phyloP scores from a whole-genome alignment of 2,113 vertebrate species.

The Coregonus clupeaformis region DNA sequence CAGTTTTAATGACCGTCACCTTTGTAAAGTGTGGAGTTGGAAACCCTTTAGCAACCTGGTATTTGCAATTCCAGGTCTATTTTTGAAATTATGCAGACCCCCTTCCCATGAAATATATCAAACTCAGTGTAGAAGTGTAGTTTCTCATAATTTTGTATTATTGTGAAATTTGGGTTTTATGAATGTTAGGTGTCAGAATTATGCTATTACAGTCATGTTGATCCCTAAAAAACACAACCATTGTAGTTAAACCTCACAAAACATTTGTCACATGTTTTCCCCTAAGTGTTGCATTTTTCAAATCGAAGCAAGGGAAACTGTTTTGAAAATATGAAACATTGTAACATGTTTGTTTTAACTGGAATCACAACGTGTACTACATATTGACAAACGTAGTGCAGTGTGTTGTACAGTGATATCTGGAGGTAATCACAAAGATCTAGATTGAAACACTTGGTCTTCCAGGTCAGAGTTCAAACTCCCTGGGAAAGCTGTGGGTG shows the following conservation, averaged over 20 bases:
- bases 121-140: neutral
- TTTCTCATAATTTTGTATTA: neutral
- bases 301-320: too few species aligned
- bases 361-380: constrained; percentile 16
- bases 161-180: neutral
- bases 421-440: constrained; percentile 46
- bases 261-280: too few species aligned
- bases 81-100: too few species aligned
- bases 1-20: constrained; percentile 56
- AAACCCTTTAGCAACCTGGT: constrained; percentile 47
- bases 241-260: neutral
- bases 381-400: neutral
- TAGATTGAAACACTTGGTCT: constrained; percentile 55
- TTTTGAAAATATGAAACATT: too few species aligned
- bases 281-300: too few species aligned
- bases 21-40: constrained; percentile 48
- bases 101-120: neutral
- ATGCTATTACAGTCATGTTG: neutral
- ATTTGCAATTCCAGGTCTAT: constrained; percentile 20
- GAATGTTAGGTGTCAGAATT: neutral
- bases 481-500: constrained; percentile 77
- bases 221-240: too few species aligned
- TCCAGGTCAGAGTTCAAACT: constrained; percentile 69
- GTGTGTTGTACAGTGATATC: constrained; percentile 38
- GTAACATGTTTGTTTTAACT: neutral